Conservation (phyloP, 2,113 vertebrate species). For the Thermophis baileyi region DNA sequence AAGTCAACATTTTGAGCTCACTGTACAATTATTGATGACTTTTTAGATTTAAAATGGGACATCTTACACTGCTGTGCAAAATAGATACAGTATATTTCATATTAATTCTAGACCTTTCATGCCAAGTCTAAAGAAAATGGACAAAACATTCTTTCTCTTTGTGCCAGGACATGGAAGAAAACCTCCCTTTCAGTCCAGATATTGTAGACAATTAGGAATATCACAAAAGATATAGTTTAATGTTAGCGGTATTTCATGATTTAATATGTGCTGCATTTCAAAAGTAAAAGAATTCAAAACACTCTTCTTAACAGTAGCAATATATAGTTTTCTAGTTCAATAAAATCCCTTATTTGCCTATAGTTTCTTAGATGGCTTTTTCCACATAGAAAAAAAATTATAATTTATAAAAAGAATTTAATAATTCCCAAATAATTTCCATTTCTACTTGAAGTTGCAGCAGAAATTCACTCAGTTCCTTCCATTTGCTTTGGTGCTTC, state of each 20-base stretch:
- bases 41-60: not conserved
- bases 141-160: not conserved
- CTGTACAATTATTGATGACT: not conserved
- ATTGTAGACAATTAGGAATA: conserved; percentile 29
- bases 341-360: not conserved
- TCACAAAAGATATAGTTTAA: not conserved
- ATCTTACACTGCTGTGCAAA: not conserved
- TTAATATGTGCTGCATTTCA: not conserved
- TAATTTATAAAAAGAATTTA: not conserved
- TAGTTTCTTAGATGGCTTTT: not conserved
- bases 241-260: not conserved
- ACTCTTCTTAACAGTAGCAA: conserved; percentile 27
- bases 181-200: not conserved
- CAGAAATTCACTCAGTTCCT: not conserved
- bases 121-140: not conserved
- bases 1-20: not conserved
- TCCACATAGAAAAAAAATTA: not conserved
- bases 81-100: not conserved
- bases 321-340: conserved; percentile 13
- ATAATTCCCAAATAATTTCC: not conserved
- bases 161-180: not conserved
- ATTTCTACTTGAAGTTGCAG: not conserved
- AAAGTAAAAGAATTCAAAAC: conserved; percentile 31
- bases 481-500: not conserved
- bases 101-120: not conserved